Evolutionary conservation across 2,888 invertebrate species (phyloP).

Genomic region (Agrochola lota): DNA sequence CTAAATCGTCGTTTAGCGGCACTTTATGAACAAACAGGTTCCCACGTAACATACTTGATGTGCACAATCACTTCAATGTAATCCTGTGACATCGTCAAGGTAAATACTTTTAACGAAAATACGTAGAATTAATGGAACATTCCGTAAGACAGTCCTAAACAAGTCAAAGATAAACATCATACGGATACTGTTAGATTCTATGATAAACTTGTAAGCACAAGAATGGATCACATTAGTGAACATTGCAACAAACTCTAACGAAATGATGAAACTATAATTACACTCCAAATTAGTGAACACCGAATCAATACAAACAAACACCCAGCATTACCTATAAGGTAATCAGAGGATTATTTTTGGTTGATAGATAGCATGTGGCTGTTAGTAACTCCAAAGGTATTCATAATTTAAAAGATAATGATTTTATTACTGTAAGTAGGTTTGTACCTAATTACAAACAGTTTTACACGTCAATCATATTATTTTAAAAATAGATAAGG

Average conservation of each 20-base stretch:
- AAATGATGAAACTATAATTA: background rate
- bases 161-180: background rate
- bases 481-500: no score
- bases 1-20: constrained; percentile 67
- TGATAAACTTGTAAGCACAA: background rate
- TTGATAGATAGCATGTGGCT: background rate
- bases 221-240: no score
- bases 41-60: constrained; percentile 61
- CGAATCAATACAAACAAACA: background rate
- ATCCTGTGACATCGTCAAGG: constrained; percentile 61
- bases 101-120: constrained; percentile 13
- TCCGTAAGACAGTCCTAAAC: no score
- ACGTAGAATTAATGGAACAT: background rate
- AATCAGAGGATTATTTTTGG: background rate
- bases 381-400: background rate
- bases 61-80: constrained; percentile 55
- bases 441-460: no score
- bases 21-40: constrained; percentile 54
- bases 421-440: no score
- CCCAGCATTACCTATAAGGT: no score
- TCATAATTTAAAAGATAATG: background rate
- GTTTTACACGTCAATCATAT: no score
- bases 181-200: background rate
- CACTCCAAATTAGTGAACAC: background rate
- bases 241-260: background rate